A percentile compares a stretch with the other conserved stretches of the same genome.
phyloP scores from a whole-genome alignment of 1,140 invertebrate species.

The Metopolophium dirhodum region DNA sequence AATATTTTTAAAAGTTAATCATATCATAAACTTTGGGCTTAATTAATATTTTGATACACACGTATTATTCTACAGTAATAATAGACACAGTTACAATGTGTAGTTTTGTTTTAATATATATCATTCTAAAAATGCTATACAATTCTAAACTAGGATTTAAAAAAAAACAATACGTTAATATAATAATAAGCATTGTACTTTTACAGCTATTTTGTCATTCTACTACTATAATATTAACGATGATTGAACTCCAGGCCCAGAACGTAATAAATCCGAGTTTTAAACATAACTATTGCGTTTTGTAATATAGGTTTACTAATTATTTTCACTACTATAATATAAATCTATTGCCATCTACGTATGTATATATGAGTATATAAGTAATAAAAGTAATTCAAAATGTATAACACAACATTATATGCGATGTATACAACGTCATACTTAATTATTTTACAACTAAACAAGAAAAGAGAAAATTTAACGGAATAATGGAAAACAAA shows the following conservation, averaged over 20 bases:
- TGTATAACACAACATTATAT: not conserved
- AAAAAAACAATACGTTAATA: not conserved
- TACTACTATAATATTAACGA: not conserved
- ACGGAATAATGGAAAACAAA: not conserved
- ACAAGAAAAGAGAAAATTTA: not conserved
- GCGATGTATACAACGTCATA: not conserved
- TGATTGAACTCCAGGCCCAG: not conserved
- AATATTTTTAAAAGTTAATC: not conserved
- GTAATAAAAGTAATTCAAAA: not conserved
- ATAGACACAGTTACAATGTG: not conserved
- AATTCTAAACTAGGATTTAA: not conserved
- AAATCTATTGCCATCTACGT: not conserved
- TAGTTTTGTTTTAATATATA: not conserved
- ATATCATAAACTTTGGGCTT: not conserved
- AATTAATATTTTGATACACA: not conserved
- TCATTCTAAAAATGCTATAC: not conserved
- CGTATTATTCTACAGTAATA: not conserved
- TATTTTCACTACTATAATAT: not conserved
- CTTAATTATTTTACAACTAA: not conserved
- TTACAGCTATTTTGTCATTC: not conserved
- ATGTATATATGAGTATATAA: not conserved
- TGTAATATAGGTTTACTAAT: not conserved
- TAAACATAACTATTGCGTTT: not conserved
- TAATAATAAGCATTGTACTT: not conserved
- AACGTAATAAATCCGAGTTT: slow-evolving; percentile 8